These are phyloP conservation scores for Aurelia coerulea DNA, from an alignment of 30 jellyfish, hydroid and myxozoan genomes.

Conservation along the genomic window DNA sequence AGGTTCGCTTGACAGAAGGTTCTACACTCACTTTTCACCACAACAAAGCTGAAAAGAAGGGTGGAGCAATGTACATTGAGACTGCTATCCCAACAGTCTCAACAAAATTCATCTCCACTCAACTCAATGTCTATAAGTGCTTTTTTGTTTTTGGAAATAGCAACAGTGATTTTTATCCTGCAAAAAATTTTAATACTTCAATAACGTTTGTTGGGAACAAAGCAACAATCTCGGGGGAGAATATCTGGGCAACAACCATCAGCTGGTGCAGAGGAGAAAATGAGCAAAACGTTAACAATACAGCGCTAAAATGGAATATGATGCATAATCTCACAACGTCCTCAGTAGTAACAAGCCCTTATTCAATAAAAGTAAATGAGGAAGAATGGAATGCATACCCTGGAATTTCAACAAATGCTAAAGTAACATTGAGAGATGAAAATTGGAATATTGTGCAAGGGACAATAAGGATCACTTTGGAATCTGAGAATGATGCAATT, in stretches of 20 bases:
- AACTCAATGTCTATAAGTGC: slow-evolving; percentile 60
- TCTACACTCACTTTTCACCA: slow-evolving; percentile 24
- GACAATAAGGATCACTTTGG: slow-evolving; percentile 27
- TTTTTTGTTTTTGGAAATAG: slow-evolving; percentile 46
- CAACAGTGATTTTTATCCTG: slow-evolving; percentile 7
- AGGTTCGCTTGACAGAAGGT: slow-evolving; percentile 34
- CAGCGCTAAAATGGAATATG: slow-evolving; percentile 70
- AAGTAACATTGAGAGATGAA: slow-evolving; percentile 54
- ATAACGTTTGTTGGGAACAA: slow-evolving; percentile 54
- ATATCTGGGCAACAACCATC: slow-evolving; percentile 71
- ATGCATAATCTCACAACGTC: slow-evolving; percentile 19
- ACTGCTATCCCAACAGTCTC: slow-evolving; percentile 32
- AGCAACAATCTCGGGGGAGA: slow-evolving; percentile 51
- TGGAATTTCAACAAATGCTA: slow-evolving; percentile 47
- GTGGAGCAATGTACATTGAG: slow-evolving; percentile 81
- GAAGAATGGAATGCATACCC: slow-evolving; percentile 77
- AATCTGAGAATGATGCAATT: not conserved
- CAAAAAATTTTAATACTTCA: slow-evolving; percentile 42
- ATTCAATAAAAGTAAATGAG: slow-evolving; percentile 1
- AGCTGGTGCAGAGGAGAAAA: slow-evolving; percentile 62
- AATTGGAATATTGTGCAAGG: slow-evolving; percentile 60
- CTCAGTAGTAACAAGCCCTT: slow-evolving; percentile 70
- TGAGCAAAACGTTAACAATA: slow-evolving; percentile 28
- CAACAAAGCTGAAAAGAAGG: slow-evolving; percentile 67
- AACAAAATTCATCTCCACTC: slow-evolving; percentile 41